Base-by-base conservation (phyloP, 2,888 invertebrate genomes). In the Carabus problematicus region DNA sequence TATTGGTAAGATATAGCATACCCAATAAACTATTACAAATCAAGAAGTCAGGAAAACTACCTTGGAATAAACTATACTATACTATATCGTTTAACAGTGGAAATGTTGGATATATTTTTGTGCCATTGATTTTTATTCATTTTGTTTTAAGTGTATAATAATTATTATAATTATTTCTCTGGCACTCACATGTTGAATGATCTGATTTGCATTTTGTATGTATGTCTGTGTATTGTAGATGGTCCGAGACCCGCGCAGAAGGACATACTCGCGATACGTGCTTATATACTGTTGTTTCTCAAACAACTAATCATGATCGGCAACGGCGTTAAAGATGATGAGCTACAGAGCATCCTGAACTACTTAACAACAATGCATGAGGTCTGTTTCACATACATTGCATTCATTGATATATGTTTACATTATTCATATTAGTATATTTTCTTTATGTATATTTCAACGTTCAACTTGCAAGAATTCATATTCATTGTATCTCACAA, bases 291-390 rank as follows among this genome's bases (percentile, higher is more conserved):
- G 75, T 87, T 97, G 76, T 98, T 98, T 85, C 86, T 98, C 73
- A 97, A 97, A 82, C 97, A 98, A 83, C 85, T 98, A 60, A 96
- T 98, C 77, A 93, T 96, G 92, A 94, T 97, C 81, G 94, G 97
- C 19, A 95, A 95, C 80, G 97, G 97, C 40, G 95, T 97, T 49
- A 96, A 98, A 81, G 98, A 99, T 79, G 99, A 99, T 82, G 99
- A 99, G 82, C 86, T 99, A 66, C 98, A 99, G 83, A 96, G 97
- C 76, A 94, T 99, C 79, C 88, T 99, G 71, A 99, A 99, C 86
- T 98, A 97, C 82, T 85, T 99, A 75, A 96, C 97, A 40, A 98
- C 98, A 71, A 95, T 98, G 86, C 94, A 98, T 80, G 98, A 98
- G 89, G 95, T 94, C 84, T 80, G 82, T 73, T 64, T 62, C 63